These are phyloP conservation scores for Marisa cornuarietis DNA, from an alignment of 1,140 invertebrate species.

Conservation along the genomic window DNA sequence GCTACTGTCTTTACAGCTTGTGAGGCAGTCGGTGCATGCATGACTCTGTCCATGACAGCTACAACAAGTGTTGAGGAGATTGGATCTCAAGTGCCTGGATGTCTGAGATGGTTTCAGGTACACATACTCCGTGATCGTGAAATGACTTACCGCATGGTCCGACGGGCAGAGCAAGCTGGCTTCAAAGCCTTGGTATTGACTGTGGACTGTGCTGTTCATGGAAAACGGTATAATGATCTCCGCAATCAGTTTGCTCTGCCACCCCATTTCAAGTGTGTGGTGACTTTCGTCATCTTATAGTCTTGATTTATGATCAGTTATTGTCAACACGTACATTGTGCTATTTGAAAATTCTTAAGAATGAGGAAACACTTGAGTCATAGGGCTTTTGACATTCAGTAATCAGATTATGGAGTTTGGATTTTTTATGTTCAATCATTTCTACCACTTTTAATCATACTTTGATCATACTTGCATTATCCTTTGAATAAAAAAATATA, in stretches of 20 bases:
- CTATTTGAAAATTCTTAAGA: no score
- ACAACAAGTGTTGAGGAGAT: constrained; percentile 91
- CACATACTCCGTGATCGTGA: constrained; percentile 80
- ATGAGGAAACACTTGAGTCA: no score
- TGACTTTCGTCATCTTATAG: no score
- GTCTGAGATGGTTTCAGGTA: constrained; percentile 66
- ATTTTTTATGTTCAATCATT: no score
- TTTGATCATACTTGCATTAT: no score
- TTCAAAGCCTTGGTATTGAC: constrained; percentile 90
- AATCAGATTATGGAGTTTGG: no score
- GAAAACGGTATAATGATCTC: constrained; percentile 80
- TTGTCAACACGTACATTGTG: no score
- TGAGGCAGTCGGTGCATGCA: constrained; percentile 77
- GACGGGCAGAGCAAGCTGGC: constrained; percentile 83
- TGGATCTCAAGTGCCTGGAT: constrained; percentile 77
- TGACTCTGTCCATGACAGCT: constrained; percentile 85
- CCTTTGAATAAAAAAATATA: no score
- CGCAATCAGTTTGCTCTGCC: constrained; percentile 88
- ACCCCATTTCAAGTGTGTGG: constrained; percentile 75
- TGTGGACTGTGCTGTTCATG: constrained; percentile 89
- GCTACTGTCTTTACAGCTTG: constrained; percentile 73
- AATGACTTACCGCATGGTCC: constrained; percentile 78
- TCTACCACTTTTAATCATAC: no score
- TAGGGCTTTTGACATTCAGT: no score
- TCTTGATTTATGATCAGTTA: no score